Conservation (phyloP, 2,113 vertebrate species). For the Oenanthe melanoleuca region DNA sequence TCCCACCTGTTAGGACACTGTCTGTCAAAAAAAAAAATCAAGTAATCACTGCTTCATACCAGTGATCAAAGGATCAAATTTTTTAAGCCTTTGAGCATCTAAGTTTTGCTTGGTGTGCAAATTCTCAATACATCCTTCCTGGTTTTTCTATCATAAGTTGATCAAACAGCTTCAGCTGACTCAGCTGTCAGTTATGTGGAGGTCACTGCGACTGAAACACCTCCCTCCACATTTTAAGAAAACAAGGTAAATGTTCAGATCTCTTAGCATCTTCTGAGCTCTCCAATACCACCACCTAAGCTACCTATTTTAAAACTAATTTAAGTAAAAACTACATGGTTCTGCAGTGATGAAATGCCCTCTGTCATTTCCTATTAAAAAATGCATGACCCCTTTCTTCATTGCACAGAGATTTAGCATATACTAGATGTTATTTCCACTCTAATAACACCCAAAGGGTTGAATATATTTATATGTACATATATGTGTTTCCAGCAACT, state of each 20-base stretch:
- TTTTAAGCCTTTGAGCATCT: not conserved
- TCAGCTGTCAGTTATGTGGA: not conserved
- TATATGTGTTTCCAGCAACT: not conserved
- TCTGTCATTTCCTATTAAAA: conserved; percentile 28
- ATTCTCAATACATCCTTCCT: not conserved
- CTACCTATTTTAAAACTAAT: not conserved
- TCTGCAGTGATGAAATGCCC: not conserved
- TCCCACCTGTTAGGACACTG: not conserved
- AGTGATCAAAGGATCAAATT: not conserved
- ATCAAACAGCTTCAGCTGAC: not conserved
- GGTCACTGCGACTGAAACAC: not conserved
- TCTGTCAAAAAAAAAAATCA: not conserved
- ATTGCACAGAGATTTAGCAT: not conserved
- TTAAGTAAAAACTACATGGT: not conserved
- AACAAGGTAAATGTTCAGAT: not conserved
- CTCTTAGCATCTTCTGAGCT: not conserved
- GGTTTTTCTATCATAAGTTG: not conserved
- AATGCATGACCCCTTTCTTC: conserved; percentile 2
- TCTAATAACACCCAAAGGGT: conserved; percentile 24
- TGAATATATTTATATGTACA: conserved; percentile 27
- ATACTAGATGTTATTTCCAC: not conserved
- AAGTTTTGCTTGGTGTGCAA: not conserved
- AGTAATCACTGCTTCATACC: not conserved
- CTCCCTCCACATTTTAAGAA: not conserved
- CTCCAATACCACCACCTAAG: not conserved